Evolutionary conservation across 1,140 invertebrate genomes (phyloP), one percentile per base, ranked within the genome.

Genomic region (Pseudomyrmex flavicornis): DNA sequence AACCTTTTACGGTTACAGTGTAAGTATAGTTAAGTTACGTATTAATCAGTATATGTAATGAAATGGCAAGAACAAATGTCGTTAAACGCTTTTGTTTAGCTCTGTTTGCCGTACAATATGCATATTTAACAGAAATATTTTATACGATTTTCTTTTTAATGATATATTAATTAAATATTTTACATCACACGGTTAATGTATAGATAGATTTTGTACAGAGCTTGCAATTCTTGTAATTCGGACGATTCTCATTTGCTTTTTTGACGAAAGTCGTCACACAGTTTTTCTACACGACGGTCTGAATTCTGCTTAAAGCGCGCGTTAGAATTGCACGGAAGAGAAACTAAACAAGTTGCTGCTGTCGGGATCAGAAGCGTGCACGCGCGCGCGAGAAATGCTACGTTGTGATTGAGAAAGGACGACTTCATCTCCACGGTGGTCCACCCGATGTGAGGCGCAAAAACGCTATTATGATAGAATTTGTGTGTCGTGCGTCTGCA

Each of bases 271-370:
- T 58, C 74, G 54, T 69, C 63, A 35, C 22, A 52, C 77, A 17
- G 46, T 85, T 88, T 88, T 76, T 88, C 85, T 82, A 76, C 63
- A 46, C 75, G n/a, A 35, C 65, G 72, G 59, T 50, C 86, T 54
- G 84, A 83, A 75, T 88, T 88, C 87, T 84, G 74, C 69, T 66
- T 77, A 89, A 84, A 76, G 82, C 74, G 69, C 85, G 85, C 90
- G 90, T 91, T 89, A 91, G 90, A 91, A 90, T 90, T 82, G 85
- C 85, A 83, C 85, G 86, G 90, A 91, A 85, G 83, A 90, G 85
- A 87, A 79, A 87, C 72, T 88, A 89, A 90, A 90, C 83, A 80
- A 80, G 84, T 90, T 65, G 54, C 50, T 74, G 77, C 63, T 66
- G 66, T 50, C 52, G 59, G 76, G 76, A 62, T 80, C 70, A 61